These are phyloP conservation scores for Colletes latitarsis DNA, from an alignment of 1,140 invertebrate genomes.

Conservation along the genomic window DNA sequence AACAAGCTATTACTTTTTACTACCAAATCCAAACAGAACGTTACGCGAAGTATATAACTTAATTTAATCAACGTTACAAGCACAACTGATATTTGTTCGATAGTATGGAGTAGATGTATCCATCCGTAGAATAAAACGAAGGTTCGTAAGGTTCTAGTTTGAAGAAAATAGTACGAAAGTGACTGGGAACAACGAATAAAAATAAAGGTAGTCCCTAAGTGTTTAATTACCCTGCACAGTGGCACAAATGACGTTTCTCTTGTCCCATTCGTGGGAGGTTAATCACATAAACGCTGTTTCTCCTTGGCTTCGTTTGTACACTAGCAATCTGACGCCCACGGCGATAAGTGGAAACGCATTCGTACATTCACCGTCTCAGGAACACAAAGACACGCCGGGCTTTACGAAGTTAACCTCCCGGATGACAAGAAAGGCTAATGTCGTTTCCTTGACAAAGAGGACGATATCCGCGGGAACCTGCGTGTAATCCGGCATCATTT, in stretches of 20 bases:
- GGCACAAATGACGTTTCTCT: neutral
- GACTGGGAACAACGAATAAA: no score
- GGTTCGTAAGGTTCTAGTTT: no score
- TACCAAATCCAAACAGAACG: no score
- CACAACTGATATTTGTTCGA: no score
- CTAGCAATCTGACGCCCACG: neutral
- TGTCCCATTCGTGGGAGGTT: neutral
- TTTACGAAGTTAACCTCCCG: conserved; percentile 22
- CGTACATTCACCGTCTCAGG: conserved; percentile 1
- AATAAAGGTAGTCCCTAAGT: no score
- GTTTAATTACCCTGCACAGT: no score
- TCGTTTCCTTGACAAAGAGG: conserved; percentile 11
- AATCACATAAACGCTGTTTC: conserved; percentile 8
- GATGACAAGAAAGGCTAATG: conserved; percentile 23
- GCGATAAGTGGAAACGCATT: neutral
- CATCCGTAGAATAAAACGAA: no score
- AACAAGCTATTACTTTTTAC: no score
- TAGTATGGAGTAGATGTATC: no score
- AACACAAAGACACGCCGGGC: neutral
- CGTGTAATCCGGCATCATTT: conserved; percentile 34
- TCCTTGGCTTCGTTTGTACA: neutral
- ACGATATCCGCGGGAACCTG: conserved; percentile 5
- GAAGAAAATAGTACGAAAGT: no score
- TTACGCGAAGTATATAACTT: no score
- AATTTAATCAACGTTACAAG: no score